A percentile compares a stretch with the other conserved stretches of the same genome.
These are phyloP conservation scores for Alviniconcha strummeri DNA, from an alignment of 2,888 invertebrate genomes.

Conservation along the genomic window DNA sequence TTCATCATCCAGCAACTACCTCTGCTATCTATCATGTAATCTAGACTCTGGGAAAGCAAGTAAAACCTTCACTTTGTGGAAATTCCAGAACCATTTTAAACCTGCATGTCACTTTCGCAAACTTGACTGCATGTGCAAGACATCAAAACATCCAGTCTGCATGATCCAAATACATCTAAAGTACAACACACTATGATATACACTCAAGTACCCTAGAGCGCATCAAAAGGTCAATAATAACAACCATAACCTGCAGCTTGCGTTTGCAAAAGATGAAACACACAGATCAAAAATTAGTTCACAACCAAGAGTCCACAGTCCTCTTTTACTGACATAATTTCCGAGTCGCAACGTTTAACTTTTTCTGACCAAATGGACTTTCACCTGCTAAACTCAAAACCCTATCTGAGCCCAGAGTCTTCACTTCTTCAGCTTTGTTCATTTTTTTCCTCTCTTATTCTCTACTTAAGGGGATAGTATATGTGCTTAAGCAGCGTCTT, in stretches of 20 bases:
- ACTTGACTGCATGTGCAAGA: conserved; percentile 30
- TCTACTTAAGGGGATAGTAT: no score
- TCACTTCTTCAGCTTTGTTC: no score
- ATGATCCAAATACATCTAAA: conserved; percentile 28
- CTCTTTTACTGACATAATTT: not conserved
- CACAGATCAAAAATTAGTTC: conserved; percentile 33
- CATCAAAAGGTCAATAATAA: conserved; percentile 23
- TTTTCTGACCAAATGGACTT: no score
- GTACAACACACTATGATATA: conserved; percentile 22
- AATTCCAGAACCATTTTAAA: conserved; percentile 24
- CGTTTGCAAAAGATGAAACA: conserved; percentile 33
- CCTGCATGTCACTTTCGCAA: conserved; percentile 27
- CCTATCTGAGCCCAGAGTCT: no score
- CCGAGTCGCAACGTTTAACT: not conserved
- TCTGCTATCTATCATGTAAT: no score
- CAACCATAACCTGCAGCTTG: conserved; percentile 24
- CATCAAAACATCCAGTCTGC: conserved; percentile 29
- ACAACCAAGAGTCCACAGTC: not conserved
- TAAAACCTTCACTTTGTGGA: no score
- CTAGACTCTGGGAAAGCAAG: no score
- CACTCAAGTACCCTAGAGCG: conserved; percentile 18
- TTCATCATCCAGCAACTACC: no score
- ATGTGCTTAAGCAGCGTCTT: no score
- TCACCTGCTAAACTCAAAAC: no score
- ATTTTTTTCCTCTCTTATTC: no score